Conservation (phyloP, 2,113 vertebrate genomes). For the Zosterops pallidus region DNA sequence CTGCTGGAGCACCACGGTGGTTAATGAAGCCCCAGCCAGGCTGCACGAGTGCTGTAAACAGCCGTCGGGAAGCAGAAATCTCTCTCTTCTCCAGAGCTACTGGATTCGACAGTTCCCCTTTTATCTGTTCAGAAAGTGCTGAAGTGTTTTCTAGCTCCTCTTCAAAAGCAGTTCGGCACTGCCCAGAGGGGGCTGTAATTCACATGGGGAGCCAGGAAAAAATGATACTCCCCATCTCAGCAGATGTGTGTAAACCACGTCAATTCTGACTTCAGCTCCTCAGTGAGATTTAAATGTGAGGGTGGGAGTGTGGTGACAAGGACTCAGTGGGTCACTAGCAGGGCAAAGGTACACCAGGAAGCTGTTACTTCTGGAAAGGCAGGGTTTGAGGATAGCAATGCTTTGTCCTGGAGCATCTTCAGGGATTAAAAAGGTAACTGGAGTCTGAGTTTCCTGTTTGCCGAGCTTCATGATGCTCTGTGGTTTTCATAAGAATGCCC, state of each 20-base stretch:
- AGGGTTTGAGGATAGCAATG: not conserved
- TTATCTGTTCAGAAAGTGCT: conserved; percentile 52
- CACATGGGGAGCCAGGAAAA: conserved; percentile 4
- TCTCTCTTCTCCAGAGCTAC: not conserved
- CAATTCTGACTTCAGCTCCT: not conserved
- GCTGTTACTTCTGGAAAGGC: not conserved
- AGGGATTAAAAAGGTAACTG: not conserved
- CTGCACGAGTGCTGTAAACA: not conserved
- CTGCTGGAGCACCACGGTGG: rapidly evolving
- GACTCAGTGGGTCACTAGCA: not conserved
- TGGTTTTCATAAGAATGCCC: not conserved
- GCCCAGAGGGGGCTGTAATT: conserved; percentile 51
- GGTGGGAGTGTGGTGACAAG: not conserved
- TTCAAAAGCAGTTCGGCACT: conserved; percentile 62
- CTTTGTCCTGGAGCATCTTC: not conserved
- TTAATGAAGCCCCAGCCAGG: not conserved
- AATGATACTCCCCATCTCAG: not conserved
- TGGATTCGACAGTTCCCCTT: conserved; percentile 1
- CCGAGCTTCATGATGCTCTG: not conserved
- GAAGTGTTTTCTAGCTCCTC: conserved; percentile 50
- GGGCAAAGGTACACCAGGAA: not conserved
- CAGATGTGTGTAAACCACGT: not conserved
- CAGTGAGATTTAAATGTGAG: not conserved
- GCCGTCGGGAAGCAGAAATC: not conserved
- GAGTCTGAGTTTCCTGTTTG: not conserved